Conservation (phyloP, 2,797 vertebrate genomes). For the Microchirus variegatus region DNA sequence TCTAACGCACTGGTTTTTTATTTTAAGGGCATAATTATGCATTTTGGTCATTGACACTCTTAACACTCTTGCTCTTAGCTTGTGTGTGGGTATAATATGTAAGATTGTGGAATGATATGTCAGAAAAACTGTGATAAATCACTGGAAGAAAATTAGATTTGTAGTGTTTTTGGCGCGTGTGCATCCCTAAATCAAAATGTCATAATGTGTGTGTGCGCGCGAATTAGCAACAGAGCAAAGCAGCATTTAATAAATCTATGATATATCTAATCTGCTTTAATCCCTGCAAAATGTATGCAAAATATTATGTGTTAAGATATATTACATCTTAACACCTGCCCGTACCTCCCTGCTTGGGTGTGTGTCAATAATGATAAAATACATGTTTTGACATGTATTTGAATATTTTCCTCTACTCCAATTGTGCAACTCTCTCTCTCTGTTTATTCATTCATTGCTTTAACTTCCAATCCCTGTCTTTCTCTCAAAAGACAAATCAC, state of each 20-base stretch:
- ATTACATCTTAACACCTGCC: constrained; percentile 14
- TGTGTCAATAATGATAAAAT: constrained; percentile 6
- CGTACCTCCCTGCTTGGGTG: constrained; percentile 2
- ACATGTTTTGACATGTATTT: constrained; percentile 42
- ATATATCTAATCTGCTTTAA: constrained; percentile 17
- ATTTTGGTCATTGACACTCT: constrained; percentile 1
- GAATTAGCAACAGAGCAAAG: constrained; percentile 10
- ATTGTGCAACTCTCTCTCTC: neutral
- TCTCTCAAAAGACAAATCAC: constrained; percentile 34
- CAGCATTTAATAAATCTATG: constrained; percentile 33
- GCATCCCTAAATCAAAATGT: constrained; percentile 8
- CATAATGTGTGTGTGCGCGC: constrained; percentile 6
- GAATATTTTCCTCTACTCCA: constrained; percentile 24
- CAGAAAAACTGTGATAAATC: constrained; percentile 20
- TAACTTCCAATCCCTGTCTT: constrained; percentile 24
- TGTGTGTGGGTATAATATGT: neutral
- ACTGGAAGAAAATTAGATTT: constrained; percentile 9
- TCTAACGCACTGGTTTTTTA: constrained; percentile 1
- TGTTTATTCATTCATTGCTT: constrained; percentile 5
- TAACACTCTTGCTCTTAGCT: constrained; percentile 3
- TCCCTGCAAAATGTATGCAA: too few relatives aligned
- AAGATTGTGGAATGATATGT: neutral
- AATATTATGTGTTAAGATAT: too few relatives aligned
- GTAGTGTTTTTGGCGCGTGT: neutral
- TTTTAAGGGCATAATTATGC: constrained; percentile 1